phyloP scores from a whole-genome alignment of 2,113 vertebrate genomes.

The Cryptomyrus ogoouensis region DNA sequence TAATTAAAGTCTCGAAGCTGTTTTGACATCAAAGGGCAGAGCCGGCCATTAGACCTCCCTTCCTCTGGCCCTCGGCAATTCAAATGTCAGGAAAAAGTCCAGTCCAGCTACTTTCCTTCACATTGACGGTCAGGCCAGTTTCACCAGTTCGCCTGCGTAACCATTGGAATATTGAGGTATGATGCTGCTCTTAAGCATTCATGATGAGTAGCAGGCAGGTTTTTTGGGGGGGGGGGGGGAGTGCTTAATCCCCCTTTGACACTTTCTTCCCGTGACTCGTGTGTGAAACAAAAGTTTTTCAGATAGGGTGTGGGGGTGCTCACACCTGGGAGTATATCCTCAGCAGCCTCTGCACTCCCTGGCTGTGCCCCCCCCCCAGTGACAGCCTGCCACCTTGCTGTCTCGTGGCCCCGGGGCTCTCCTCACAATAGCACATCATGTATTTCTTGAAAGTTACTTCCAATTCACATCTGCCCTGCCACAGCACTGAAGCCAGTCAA shows the following conservation, averaged over 20 bases:
- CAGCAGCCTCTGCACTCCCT: background rate
- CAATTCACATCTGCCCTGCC: background rate
- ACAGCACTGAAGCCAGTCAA: background rate
- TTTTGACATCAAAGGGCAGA: background rate
- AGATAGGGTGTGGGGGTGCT: background rate
- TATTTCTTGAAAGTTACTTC: background rate
- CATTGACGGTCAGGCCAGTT: background rate
- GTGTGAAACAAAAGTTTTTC: constrained; percentile 9
- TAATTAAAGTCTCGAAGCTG: background rate
- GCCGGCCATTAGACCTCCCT: background rate
- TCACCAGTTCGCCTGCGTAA: background rate
- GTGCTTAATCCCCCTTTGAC: background rate
- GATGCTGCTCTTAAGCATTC: background rate
- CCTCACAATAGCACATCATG: background rate
- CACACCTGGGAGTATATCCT: background rate
- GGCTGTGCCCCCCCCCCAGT: background rate
- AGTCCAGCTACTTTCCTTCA: background rate
- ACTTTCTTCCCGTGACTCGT: background rate
- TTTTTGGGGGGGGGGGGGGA: background rate
- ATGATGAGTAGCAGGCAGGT: background rate
- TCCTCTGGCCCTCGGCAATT: background rate
- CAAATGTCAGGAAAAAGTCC: background rate
- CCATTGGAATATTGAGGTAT: background rate
- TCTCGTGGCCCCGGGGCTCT: background rate
- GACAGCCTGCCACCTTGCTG: background rate